These are phyloP conservation scores for Biston betularia DNA, from an alignment of 2,888 invertebrate genomes.

Conservation along the genomic window DNA sequence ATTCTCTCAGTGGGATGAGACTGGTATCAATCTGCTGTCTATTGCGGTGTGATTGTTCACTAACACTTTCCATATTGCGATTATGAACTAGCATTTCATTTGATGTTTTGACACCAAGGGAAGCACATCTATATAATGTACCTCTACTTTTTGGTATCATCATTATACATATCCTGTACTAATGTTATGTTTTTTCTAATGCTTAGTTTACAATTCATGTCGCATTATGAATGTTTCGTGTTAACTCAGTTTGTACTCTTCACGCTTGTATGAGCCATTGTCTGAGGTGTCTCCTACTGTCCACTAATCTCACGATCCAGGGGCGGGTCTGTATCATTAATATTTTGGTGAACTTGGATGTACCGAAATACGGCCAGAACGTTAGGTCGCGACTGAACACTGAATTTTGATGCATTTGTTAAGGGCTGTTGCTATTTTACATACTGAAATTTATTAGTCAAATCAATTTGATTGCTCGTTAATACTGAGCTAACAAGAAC, in stretches of 20 bases:
- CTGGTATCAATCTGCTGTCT: neutral
- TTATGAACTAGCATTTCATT: constrained; percentile 16
- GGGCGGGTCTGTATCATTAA: constrained; percentile 60
- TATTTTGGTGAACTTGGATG: constrained; percentile 44
- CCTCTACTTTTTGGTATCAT: constrained; percentile 25
- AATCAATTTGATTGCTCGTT: constrained; percentile 12
- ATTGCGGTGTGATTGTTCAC: constrained; percentile 11
- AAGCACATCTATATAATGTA: constrained; percentile 6
- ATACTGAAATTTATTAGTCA: constrained; percentile 23
- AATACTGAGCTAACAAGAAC: constrained; percentile 23
- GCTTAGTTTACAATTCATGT: constrained; percentile 39
- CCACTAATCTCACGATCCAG: constrained; percentile 28
- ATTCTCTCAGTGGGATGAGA: constrained; percentile 11
- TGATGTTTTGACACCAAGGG: constrained; percentile 28
- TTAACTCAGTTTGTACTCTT: constrained; percentile 52
- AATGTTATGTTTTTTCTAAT: constrained; percentile 14
- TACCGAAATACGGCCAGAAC: constrained; percentile 33
- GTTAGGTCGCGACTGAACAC: constrained; percentile 35
- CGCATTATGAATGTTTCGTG: constrained; percentile 55
- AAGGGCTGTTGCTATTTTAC: constrained; percentile 49
- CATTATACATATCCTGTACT: constrained; percentile 1
- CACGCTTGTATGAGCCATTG: constrained; percentile 57
- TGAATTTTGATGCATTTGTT: constrained; percentile 35
- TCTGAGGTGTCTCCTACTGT: constrained; percentile 23
- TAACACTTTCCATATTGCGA: constrained; percentile 25